These are phyloP conservation scores for Morpho achilles DNA, from an alignment of 2,888 invertebrate genomes.

Conservation along the genomic window DNA sequence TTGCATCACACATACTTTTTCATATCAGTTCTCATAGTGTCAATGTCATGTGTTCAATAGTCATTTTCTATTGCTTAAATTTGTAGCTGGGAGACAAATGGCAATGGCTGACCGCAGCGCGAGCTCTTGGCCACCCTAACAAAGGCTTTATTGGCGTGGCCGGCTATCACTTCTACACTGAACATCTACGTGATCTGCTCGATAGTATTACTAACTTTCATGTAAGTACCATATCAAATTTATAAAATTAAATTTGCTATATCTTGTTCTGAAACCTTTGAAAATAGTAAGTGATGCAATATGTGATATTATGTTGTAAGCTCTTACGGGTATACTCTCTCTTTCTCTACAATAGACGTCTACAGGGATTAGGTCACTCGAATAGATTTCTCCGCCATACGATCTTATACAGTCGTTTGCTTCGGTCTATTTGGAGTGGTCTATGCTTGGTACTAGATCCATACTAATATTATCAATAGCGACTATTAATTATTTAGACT, in stretches of 20 bases:
- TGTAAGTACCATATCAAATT: background rate
- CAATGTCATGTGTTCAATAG: background rate
- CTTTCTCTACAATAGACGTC: too few relatives aligned
- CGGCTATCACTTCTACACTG: conserved; percentile 64
- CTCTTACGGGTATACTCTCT: background rate
- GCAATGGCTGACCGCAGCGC: conserved; percentile 64
- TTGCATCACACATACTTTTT: too few relatives aligned
- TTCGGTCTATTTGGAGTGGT: too few relatives aligned
- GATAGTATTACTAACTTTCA: conserved; percentile 46
- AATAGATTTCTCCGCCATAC: background rate
- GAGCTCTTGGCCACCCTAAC: conserved; percentile 43
- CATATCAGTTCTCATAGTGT: background rate
- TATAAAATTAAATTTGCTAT: too few relatives aligned
- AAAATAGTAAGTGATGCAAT: background rate
- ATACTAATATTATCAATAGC: too few relatives aligned
- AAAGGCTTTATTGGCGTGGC: conserved; percentile 60
- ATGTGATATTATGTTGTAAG: background rate
- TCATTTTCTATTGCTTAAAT: background rate
- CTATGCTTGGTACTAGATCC: too few relatives aligned
- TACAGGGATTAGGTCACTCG: background rate
- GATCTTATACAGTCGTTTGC: background rate
- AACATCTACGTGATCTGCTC: conserved; percentile 55
- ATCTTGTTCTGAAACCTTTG: background rate
- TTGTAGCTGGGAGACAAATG: conserved; percentile 48
- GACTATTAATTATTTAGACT: too few relatives aligned